These are phyloP conservation scores for Drosophila kurseongensis DNA, from an alignment of 1,140 invertebrate species.

Conservation along the genomic window DNA sequence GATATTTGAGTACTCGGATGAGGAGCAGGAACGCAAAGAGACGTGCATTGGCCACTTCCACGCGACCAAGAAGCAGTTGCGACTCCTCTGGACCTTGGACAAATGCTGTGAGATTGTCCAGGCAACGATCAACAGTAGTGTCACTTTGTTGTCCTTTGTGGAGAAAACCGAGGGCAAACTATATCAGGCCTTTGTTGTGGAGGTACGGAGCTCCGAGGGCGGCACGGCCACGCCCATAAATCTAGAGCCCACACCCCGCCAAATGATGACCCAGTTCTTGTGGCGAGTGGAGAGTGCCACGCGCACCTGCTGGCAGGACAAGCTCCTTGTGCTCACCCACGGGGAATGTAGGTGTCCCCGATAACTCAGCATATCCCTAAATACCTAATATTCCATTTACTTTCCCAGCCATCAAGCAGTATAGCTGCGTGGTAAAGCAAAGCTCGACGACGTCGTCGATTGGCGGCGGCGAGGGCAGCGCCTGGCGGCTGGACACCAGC, in stretches of 20 bases:
- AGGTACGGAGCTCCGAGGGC: slow-evolving; percentile 86
- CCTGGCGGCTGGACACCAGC: slow-evolving; percentile 85
- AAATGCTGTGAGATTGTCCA: slow-evolving; percentile 89
- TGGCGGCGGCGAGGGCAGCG: slow-evolving; percentile 84
- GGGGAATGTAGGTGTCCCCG: slow-evolving; percentile 88
- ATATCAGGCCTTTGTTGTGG: slow-evolving; percentile 87
- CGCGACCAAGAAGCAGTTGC: slow-evolving; percentile 86
- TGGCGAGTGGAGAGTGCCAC: slow-evolving; percentile 88
- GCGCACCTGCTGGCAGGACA: slow-evolving; percentile 87
- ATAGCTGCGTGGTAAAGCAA: slow-evolving; percentile 69
- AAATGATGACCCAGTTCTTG: slow-evolving; percentile 92
- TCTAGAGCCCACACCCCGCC: slow-evolving; percentile 84
- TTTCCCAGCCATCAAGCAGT: slow-evolving; percentile 69
- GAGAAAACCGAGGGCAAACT: slow-evolving; percentile 84
- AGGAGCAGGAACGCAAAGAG: slow-evolving; percentile 62
- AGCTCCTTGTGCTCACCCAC: slow-evolving; percentile 91
- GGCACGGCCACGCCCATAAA: slow-evolving; percentile 86
- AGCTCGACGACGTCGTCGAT: slow-evolving; percentile 53
- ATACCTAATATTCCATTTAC: not conserved
- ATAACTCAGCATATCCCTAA: not conserved
- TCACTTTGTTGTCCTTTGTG: slow-evolving; percentile 88
- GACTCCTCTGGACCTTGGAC: slow-evolving; percentile 88
- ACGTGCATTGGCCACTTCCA: slow-evolving; percentile 77
- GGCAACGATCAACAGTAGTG: slow-evolving; percentile 90
- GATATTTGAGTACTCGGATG: slow-evolving; percentile 86